These are phyloP conservation scores for Papilio xuthus DNA, from an alignment of 1,140 invertebrate species.

Conservation along the genomic window DNA sequence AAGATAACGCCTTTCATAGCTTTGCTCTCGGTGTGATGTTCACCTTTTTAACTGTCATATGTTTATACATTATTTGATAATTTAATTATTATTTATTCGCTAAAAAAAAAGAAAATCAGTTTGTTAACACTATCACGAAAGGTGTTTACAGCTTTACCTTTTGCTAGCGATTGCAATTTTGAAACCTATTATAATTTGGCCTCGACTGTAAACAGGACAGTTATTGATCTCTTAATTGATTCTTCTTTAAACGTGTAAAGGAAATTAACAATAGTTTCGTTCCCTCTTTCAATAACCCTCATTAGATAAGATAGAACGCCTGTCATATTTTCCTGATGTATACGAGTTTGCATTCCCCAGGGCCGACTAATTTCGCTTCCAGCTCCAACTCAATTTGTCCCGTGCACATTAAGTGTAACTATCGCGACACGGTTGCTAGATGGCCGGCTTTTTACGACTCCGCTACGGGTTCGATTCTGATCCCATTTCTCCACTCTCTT, in stretches of 20 bases:
- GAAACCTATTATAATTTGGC: too few relatives aligned
- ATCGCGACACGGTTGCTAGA: slow-evolving; percentile 70
- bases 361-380: slow-evolving; percentile 71
- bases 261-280: background rate
- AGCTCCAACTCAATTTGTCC: slow-evolving; percentile 77
- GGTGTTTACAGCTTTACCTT: too few relatives aligned
- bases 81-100: background rate
- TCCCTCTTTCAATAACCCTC: slow-evolving; percentile 28
- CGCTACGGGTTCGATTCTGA: slow-evolving; percentile 61
- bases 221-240: background rate
- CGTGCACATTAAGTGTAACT: slow-evolving; percentile 75
- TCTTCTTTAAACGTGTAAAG: background rate
- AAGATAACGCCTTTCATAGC: slow-evolving; percentile 13
- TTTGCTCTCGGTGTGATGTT: slow-evolving; percentile 27
- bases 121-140: too few relatives aligned
- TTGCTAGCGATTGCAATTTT: too few relatives aligned
- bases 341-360: slow-evolving; percentile 51
- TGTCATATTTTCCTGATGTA: slow-evolving; percentile 35
- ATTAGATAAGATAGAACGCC: slow-evolving; percentile 24
- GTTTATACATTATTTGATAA: background rate
- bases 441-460: slow-evolving; percentile 67
- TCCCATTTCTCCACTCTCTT: slow-evolving; percentile 58
- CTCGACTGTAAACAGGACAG: background rate
- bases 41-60: slow-evolving; percentile 10
- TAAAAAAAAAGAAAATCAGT: background rate